Percentiles rank a stretch among this genome's conserved stretches.
Conservation (phyloP, 2,113 vertebrate species). For the Rhynchopsitta pachyrhyncha region DNA sequence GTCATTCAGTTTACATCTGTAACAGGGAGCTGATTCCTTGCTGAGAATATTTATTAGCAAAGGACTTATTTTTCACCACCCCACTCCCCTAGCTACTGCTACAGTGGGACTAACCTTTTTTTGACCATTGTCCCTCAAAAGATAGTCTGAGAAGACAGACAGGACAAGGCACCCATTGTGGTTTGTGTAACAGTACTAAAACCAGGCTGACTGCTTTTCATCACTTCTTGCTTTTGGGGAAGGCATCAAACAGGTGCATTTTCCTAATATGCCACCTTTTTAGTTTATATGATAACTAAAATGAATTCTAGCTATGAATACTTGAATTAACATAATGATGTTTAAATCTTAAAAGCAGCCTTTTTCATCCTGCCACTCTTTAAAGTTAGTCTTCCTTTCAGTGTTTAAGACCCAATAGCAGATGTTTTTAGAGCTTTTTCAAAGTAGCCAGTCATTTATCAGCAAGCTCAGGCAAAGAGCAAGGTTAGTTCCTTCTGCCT, state of each 20-base stretch:
- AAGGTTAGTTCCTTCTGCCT: background rate
- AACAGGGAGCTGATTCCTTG: background rate
- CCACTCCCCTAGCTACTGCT: background rate
- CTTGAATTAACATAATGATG: background rate
- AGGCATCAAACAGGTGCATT: fast-evolving
- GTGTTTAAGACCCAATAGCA: background rate
- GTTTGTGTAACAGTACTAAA: background rate
- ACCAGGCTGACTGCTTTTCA: background rate
- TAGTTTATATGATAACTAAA: background rate
- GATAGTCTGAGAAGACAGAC: background rate
- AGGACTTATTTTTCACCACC: background rate
- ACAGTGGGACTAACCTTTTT: background rate
- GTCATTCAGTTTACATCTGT: background rate
- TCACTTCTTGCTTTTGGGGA: background rate
- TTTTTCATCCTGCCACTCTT: background rate
- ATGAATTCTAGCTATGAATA: background rate
- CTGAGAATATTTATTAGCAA: background rate
- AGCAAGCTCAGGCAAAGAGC: background rate
- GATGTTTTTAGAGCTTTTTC: background rate
- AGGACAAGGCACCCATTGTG: background rate
- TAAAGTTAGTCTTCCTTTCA: background rate
- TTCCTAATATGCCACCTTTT: background rate
- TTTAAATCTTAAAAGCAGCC: background rate
- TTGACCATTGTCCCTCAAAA: background rate
- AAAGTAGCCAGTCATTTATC: background rate